Evolutionary conservation across 2,113 vertebrate genomes (phyloP).

Genomic region (Ailuropoda melanoleuca): DNA sequence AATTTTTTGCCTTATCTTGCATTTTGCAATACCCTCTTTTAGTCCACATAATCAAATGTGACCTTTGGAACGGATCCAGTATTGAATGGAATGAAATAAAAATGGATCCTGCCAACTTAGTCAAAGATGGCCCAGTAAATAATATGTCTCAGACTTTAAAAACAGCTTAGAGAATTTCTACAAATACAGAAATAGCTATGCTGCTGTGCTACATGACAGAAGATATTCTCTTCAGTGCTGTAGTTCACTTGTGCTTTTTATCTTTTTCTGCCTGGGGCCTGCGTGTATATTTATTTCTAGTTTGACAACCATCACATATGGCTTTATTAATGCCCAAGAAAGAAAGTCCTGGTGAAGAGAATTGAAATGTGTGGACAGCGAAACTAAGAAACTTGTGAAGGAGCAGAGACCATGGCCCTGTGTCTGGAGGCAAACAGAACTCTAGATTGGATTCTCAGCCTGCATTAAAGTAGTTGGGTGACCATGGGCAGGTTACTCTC

Average conservation of each 20-base stretch:
- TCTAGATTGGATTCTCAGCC: neutral
- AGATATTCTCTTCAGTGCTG: neutral
- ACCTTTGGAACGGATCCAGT: neutral
- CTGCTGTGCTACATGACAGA: neutral
- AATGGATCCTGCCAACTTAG: constrained; percentile 45
- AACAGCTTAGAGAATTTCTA: constrained; percentile 19
- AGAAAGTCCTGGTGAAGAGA: neutral
- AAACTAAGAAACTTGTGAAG: neutral
- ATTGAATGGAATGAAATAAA: constrained; percentile 51
- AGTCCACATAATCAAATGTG: neutral
- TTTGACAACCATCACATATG: neutral
- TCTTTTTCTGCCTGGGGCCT: neutral
- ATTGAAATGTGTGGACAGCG: neutral
- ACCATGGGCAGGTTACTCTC: neutral
- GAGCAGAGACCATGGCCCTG: neutral
- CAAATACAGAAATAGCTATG: neutral
- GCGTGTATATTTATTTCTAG: neutral
- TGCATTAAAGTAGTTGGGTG: neutral
- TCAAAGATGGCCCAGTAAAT: neutral
- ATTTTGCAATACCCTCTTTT: constrained; percentile 27
- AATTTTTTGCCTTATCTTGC: constrained; percentile 51
- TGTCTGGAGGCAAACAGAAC: neutral
- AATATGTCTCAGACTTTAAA: constrained; percentile 17
- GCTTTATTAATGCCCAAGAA: constrained; percentile 11
- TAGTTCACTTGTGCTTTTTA: neutral